phyloP scores from a whole-genome alignment of 53 echinoderm and acorn worm genomes.

The Hippasteria phrygiana region DNA sequence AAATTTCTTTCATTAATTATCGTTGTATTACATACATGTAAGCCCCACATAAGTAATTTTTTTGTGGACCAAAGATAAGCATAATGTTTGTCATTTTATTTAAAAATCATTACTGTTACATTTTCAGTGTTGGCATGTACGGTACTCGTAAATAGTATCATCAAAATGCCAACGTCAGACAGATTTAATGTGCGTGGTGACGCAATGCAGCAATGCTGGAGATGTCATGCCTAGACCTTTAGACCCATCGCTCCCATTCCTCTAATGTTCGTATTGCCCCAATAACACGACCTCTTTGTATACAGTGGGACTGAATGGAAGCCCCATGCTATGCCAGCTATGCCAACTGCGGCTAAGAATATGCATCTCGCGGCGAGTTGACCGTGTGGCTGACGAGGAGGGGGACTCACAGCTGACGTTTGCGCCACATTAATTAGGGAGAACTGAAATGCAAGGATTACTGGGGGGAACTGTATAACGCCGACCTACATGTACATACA shows the following conservation, averaged over 20 bases:
- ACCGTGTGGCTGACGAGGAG: background rate
- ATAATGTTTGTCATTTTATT: too few species aligned
- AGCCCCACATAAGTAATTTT: too few species aligned
- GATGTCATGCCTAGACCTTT: constrained; percentile 19
- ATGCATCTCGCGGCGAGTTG: background rate
- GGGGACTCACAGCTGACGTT: background rate
- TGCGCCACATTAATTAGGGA: constrained; percentile 1
- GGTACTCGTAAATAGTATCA: too few species aligned
- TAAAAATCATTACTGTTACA: too few species aligned
- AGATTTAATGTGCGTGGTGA: background rate
- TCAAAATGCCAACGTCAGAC: background rate
- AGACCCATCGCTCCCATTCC: constrained; percentile 8
- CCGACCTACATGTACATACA: background rate
- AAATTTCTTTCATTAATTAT: too few species aligned
- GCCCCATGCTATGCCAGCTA: constrained; percentile 44
- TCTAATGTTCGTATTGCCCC: constrained; percentile 37
- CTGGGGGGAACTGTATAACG: background rate
- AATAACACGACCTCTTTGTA: constrained; percentile 42
- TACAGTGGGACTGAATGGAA: background rate
- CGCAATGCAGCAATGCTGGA: constrained; percentile 6
- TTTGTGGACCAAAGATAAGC: too few species aligned
- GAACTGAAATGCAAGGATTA: background rate
- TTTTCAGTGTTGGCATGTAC: too few species aligned
- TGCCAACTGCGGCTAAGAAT: constrained; percentile 17
- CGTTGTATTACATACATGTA: too few species aligned